Evolutionary conservation across 2,113 vertebrate genomes (phyloP), one percentile per base, ranked within the genome.

Genomic region (Misgurnus mizolepis): DNA sequence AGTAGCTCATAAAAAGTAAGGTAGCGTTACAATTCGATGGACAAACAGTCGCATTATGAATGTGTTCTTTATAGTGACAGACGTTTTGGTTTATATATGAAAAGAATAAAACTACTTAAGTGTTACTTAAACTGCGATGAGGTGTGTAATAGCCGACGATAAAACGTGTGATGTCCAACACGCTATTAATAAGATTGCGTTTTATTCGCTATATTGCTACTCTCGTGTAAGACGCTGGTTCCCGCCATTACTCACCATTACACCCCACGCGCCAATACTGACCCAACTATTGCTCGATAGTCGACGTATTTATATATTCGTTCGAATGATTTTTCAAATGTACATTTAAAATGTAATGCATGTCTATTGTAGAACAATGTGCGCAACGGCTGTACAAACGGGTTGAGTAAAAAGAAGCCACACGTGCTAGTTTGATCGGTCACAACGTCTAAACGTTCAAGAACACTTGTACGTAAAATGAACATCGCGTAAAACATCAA

Each of bases 161-260:
- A 43, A 56, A 18, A 34, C 39, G 7, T 41, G 10, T 41, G 6
- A 6, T 41, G 18, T 72, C 27, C 1, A 34, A 9, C 10, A 17
- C 40, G 15, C 12, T 74, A n/a, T 45, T 6, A 1, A 12, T 9
- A 14, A 7, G 18, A 39, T 27, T 27, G 4, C 6, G 45, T 75
- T 61, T 71, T 39, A 55, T n/a, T 55, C 22, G 68, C 39, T 10
- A 72, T 12, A 53, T 65, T 66, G 17, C 65, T 12, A 40, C 27
- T 49, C 22, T 39, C 58, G n/a, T 64, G 22, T 7, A 60, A 65
- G 58, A 34, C 47, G 39, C 47, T 1, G 79, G 50, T 83, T 83
- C 82, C 82, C 82, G 82, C 82, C 82, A 83, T 83, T 83, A 83
- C 65, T 66, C 77, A 71, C 82, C 82, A 83, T 80, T 79, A 83